Percentiles rank a stretch among this genome's conserved stretches.
Conservation (phyloP, 2,888 invertebrate species). For the Drosophila suboccidentalis region DNA sequence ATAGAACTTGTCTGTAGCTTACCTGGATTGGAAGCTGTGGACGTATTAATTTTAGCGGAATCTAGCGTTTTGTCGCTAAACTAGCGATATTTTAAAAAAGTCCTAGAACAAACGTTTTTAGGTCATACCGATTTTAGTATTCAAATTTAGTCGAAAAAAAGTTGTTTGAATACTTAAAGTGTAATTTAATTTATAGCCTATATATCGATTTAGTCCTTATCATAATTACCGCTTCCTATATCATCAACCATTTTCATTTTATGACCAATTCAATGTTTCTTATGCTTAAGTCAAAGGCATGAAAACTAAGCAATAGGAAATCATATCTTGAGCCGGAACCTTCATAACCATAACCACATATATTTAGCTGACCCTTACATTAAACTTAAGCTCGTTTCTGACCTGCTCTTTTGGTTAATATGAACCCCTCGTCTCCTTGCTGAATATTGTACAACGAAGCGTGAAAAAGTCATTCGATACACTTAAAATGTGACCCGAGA, state of each 20-base stretch:
- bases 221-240: background rate
- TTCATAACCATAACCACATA: background rate
- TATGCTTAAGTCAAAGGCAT: background rate
- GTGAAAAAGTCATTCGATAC: slow-evolving; percentile 73
- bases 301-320: slow-evolving; percentile 1
- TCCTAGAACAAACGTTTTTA: too few species aligned
- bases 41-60: too few species aligned
- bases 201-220: background rate
- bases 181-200: too few species aligned
- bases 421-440: background rate
- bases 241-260: background rate
- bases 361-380: slow-evolving; percentile 16
- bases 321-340: background rate
- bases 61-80: too few species aligned
- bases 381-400: slow-evolving; percentile 2
- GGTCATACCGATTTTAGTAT: too few species aligned
- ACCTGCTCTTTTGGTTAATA: background rate
- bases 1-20: too few species aligned
- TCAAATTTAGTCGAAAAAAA: too few species aligned
- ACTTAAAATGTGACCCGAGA: slow-evolving; percentile 63
- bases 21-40: too few species aligned
- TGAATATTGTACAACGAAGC: slow-evolving; percentile 56
- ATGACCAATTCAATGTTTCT: background rate
- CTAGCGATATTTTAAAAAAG: too few species aligned
- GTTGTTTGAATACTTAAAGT: too few species aligned